Evolutionary conservation across 2,797 vertebrate species (phyloP).

Genomic region (Diplodus sargus): DNA sequence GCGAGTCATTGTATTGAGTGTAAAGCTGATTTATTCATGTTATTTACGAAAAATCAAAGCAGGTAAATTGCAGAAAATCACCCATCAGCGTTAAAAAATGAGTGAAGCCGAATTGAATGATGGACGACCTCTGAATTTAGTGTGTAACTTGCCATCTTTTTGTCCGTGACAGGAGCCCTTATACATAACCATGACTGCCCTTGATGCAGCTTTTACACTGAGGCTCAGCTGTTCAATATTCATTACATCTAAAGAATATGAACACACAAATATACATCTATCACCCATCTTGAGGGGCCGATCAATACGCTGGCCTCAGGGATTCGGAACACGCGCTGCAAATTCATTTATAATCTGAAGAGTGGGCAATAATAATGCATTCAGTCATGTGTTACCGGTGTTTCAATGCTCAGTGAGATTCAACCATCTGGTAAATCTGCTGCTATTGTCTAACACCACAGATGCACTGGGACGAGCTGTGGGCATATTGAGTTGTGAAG

Average conservation of each 20-base stretch:
- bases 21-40: constrained; percentile 28
- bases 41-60: constrained; percentile 41
- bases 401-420: constrained; percentile 68
- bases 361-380: constrained; percentile 80
- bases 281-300: constrained; percentile 79
- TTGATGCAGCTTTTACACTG: constrained; percentile 68
- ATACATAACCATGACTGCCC: constrained; percentile 76
- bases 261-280: constrained; percentile 87
- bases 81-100: constrained; percentile 37
- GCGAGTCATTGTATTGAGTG: background rate
- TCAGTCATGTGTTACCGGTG: constrained; percentile 80
- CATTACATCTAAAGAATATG: constrained; percentile 84
- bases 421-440: constrained; percentile 74
- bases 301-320: constrained; percentile 83
- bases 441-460: constrained; percentile 64
- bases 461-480: constrained; percentile 50
- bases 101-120: constrained; percentile 53
- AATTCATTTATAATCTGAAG: constrained; percentile 86
- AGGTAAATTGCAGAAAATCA: constrained; percentile 34
- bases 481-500: constrained; percentile 59
- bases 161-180: constrained; percentile 56
- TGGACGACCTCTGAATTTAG: constrained; percentile 60
- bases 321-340: constrained; percentile 79
- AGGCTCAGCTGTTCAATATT: constrained; percentile 83
- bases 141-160: constrained; percentile 57